Evolutionary conservation across 2,113 vertebrate genomes (phyloP).

Genomic region (Oceanites oceanicus): DNA sequence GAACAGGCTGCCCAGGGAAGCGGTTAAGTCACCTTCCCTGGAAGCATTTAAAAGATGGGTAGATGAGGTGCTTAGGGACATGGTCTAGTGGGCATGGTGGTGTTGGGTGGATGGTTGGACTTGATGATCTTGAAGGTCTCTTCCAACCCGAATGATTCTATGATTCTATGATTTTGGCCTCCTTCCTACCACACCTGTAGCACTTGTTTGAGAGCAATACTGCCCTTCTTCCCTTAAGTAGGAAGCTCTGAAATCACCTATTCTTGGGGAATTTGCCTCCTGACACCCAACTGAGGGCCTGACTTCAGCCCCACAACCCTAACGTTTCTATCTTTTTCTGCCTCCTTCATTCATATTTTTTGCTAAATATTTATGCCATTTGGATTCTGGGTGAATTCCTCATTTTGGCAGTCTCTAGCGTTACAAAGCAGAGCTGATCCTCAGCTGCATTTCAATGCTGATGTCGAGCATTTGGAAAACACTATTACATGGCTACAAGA

Average conservation of each 20-base stretch:
- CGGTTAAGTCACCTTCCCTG: too few relatives aligned
- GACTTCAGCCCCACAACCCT: neutral
- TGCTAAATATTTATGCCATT: neutral
- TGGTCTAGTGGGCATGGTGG: too few relatives aligned
- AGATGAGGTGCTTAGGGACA: too few relatives aligned
- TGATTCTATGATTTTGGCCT: too few relatives aligned
- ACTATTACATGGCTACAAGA: fast-evolving
- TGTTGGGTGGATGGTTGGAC: too few relatives aligned
- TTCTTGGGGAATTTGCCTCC: neutral
- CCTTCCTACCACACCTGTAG: neutral
- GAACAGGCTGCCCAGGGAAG: too few relatives aligned
- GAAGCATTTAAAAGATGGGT: too few relatives aligned
- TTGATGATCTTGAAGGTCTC: too few relatives aligned
- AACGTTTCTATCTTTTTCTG: neutral
- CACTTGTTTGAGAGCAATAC: neutral
- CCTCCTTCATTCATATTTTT: neutral
- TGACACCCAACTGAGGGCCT: neutral
- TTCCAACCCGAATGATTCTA: too few relatives aligned
- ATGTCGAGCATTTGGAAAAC: neutral
- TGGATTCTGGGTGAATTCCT: neutral
- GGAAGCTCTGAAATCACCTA: neutral
- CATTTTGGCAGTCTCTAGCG: neutral
- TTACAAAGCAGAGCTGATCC: neutral
- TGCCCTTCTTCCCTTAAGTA: neutral
- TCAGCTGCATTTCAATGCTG: neutral